Evolutionary conservation across 1,140 invertebrate species (phyloP), one percentile per base, ranked within the genome.

Genomic region (Drosophila tani): DNA sequence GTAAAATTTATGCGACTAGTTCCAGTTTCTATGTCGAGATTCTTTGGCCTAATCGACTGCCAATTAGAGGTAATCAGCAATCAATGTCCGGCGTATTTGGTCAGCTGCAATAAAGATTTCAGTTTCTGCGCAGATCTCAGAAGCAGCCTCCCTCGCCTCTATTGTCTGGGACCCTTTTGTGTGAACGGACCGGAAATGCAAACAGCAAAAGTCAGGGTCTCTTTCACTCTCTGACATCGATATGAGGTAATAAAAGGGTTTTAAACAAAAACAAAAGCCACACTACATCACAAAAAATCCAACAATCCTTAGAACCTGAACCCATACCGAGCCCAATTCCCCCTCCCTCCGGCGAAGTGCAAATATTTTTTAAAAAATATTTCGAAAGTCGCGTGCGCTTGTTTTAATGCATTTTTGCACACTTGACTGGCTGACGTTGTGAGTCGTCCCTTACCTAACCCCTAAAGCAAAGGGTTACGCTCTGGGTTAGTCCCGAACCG

Each of bases 351-450:
- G 41, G 29, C 81, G 66, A 79, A 87, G 81, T 84, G 84, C 79
- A 77, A 79, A 56, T 55, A 67, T 71, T 46, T 81, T 82, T 76
- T 68, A 55, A 47, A 59, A 60, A 65, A 62, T 83, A 71, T 84
- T 84, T 78, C 27, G 2, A 65, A 73, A 83, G 84, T 87, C 84
- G 84, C 84, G 81, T 88, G 84, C 80, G 86, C 69, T 88, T 88
- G 68, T 74, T 74, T 74, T 84, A 90, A 88, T 88, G 84, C 84
- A 88, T 68, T 88, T 88, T 88, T 88, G 85, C 84, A 88, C 84
- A 88, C 84, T 88, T 88, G 84, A 88, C 84, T 88, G 84, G 3
- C 29, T 73, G 69, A 35, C 65, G 56, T 49, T 67, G 45, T 46
- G 32, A 35, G 32, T 35, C 8, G 32, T 46, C 74, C 81, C 50